Evolutionary conservation across 2,888 invertebrate genomes (phyloP), one percentile per base, ranked within the genome.

Genomic region (Gastracanthus pulcherrimus): DNA sequence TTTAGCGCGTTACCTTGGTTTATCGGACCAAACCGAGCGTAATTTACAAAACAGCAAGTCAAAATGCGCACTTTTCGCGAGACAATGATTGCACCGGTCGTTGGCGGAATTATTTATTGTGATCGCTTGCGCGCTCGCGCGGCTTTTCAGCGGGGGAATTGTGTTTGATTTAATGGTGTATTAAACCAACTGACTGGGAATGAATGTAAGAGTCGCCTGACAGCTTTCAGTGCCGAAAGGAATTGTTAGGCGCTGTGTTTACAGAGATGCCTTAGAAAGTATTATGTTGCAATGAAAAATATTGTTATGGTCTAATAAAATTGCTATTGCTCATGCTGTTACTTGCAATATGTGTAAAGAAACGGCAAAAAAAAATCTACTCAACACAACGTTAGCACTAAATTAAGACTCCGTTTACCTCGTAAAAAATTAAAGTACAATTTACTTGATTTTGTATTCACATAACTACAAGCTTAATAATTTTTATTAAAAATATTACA

Each of bases 241-340:
- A 55, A 76, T 66, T 51, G 60, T 69, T 76, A 62, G 45, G 19
- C 55, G 9, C 7, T n/a, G 48, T 76, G 34, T 80, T 76, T 70
- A 60, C 70, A 66, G 58, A 76, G 71, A 80, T 80, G 70, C 64
- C 75, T 69, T 75, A 19, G 80, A 70, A 80, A 58, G 75, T 26
- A 23, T 9, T 69, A 31, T 81, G 80, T 76, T 76, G 76, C 75
- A 70, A 75, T 26, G 69, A 36, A 75, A 82, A 77, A 82, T 82
- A 74, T 75, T 64, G 70, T 70, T 74, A 70, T 75, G 74, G 75
- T 55, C 78, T 69, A 78, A 78, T 78, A 75, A 82, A 78, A 82
- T 69, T 67, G 62, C 29, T 19, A 48, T 34, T 60, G 71, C 41
- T 9, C 55, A 26, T n/a, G 13, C 19, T 29, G 64, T 34, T 31